Conservation (phyloP, 2,797 vertebrate species). For the Cichlasoma orientale region DNA sequence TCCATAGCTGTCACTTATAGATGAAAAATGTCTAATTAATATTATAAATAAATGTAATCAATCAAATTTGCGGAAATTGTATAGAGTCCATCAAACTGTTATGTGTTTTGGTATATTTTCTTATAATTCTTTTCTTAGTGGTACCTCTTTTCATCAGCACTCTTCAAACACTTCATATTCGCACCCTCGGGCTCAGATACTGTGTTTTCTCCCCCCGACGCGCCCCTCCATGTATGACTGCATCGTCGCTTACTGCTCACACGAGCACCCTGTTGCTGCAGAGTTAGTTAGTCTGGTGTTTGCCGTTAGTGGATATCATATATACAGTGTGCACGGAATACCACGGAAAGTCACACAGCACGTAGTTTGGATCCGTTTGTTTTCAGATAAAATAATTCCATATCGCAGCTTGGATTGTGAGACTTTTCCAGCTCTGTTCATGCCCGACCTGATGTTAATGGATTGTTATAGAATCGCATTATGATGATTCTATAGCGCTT, state of each 20-base stretch:
- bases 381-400: background rate
- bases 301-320: background rate
- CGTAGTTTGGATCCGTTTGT: background rate
- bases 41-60: background rate
- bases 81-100: background rate
- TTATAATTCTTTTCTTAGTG: rapidly evolving
- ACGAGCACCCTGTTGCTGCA: background rate
- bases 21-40: background rate
- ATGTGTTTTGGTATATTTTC: background rate
- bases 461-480: conserved; percentile 11
- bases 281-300: background rate
- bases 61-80: background rate
- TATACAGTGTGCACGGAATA: background rate
- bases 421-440: background rate
- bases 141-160: background rate
- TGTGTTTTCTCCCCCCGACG: background rate
- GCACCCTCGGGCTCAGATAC: background rate
- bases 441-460: conserved; percentile 22
- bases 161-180: background rate
- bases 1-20: background rate
- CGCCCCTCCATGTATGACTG: conserved; percentile 11
- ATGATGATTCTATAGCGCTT: conserved; percentile 6
- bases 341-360: background rate
- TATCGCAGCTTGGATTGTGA: background rate
- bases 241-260: background rate